Evolutionary conservation across 1,140 invertebrate genomes (phyloP), one percentile per base, ranked within the genome.

Genomic region (Diorhabda carinulata): DNA sequence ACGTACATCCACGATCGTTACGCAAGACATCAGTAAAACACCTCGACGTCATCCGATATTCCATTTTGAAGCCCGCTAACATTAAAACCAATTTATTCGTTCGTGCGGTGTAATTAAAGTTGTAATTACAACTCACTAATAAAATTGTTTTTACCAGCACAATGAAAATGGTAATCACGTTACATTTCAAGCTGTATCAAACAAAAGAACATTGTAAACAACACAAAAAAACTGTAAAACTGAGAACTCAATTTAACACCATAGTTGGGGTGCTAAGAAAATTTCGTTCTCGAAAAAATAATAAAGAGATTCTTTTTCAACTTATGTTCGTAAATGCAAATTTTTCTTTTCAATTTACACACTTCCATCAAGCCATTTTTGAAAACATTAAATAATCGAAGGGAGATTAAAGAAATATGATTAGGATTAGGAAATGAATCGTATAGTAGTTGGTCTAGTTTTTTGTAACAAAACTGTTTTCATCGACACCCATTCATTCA

Each of bases 201-300:
- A 41, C 40, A 42, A 56, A 57, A 9, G 8, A 62, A 62, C 61
- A 62, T 62, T n/a, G 41, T 43, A 10, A 62, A 62, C 47, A 65
- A 56, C 7, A 56, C 44, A 47, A 45, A 68, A 71, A 68, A 67
- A 70, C 68, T 6, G 43, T 68, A 56, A 72, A 72, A 72, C 68
- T 69, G 70, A 70, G 62, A 72, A 72, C 68, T 72, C 68, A 72
- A 72, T 70, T 69, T 62, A 61, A 67, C 65, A 62, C 2, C 41
- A 4, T 44, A 62, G 61, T 44, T n/a, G 7, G 61, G 61, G 43
- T 62, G 61, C 42, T 62, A n/a, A n/a, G 52, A 56, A 7, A 6
- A 56, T 7, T 7, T 7, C 6, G n/a, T 56, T n/a, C 6, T 56
- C 52, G 52, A 56, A 56, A 7, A 56, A 56, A 7, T 56, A 56